These are phyloP conservation scores for Drosophila equinoxialis DNA, from an alignment of 1,140 invertebrate genomes.

Conservation along the genomic window DNA sequence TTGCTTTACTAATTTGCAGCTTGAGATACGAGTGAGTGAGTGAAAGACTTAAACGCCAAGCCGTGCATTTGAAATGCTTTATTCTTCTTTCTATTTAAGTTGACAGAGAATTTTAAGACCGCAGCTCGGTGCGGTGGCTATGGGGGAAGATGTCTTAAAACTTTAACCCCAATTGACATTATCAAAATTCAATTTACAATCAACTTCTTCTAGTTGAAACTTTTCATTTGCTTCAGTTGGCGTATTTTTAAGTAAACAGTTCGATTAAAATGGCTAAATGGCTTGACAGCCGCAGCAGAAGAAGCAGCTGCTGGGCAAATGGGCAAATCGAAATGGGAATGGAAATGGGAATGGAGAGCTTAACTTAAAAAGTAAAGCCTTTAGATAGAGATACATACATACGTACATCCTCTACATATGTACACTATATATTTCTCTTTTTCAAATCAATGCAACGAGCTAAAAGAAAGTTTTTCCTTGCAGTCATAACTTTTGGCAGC, in stretches of 20 bases:
- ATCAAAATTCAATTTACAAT: conserved; percentile 81
- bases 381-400: not conserved
- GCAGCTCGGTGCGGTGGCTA: not conserved
- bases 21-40: not conserved
- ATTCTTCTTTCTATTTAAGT: not conserved
- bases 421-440: conserved; percentile 63
- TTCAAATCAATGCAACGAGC: conserved; percentile 73
- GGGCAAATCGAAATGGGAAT: not conserved
- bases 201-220: conserved; percentile 54
- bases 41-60: not conserved
- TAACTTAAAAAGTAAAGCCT: conserved; percentile 36
- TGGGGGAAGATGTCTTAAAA: conserved; percentile 8
- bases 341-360: conserved; percentile 5
- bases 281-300: conserved; percentile 38
- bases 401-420: conserved; percentile 1
- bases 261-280: conserved; percentile 70
- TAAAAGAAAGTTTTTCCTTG: conserved; percentile 70
- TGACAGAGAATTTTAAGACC: conserved; percentile 3
- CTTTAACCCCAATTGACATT: conserved; percentile 66
- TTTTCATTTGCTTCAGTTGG: conserved; percentile 78
- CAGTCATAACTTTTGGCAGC: conserved; percentile 81
- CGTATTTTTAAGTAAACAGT: conserved; percentile 78
- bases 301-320: conserved; percentile 42
- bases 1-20: not conserved
- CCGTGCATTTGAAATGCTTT: not conserved